Percentiles rank a stretch among this genome's conserved stretches.
phyloP scores from a whole-genome alignment of 2,797 vertebrate genomes.

The Leptodactylus fallax region DNA sequence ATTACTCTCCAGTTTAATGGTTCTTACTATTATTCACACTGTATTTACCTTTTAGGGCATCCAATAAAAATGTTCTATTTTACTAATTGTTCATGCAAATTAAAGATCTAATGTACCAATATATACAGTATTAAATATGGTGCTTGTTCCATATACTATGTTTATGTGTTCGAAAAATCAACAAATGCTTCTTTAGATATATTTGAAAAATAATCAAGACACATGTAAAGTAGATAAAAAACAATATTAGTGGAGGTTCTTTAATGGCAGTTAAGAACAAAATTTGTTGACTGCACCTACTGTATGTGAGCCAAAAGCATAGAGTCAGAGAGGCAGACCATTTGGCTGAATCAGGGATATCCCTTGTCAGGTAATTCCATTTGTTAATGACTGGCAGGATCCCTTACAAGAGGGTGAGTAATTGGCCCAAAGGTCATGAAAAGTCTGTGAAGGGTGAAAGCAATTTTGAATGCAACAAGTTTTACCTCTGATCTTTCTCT shows the following conservation, averaged over 20 bases:
- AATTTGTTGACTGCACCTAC: background rate
- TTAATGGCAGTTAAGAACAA: background rate
- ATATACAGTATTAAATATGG: conserved; percentile 16
- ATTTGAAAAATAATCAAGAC: background rate
- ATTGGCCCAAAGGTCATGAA: too few relatives aligned
- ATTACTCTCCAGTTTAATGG: conserved; percentile 46
- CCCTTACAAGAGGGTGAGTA: too few relatives aligned
- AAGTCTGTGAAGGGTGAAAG: too few relatives aligned
- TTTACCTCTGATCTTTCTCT: too few relatives aligned
- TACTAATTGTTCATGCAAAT: conserved; percentile 34
- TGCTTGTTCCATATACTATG: background rate
- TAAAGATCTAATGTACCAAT: conserved; percentile 22
- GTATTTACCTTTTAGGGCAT: conserved; percentile 48
- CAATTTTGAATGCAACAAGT: too few relatives aligned
- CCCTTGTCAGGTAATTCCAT: too few relatives aligned
- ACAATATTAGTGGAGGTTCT: background rate
- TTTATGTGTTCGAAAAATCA: background rate
- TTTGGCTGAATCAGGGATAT: too few relatives aligned
- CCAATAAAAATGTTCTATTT: background rate
- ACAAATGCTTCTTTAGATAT: background rate
- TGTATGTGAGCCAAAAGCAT: too few relatives aligned
- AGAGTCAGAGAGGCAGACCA: too few relatives aligned
- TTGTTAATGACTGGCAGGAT: too few relatives aligned
- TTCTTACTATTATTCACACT: conserved; percentile 40
- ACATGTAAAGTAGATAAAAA: background rate